Base-by-base conservation (phyloP, 1,140 invertebrate genomes). In the Ceratina calcarata region DNA sequence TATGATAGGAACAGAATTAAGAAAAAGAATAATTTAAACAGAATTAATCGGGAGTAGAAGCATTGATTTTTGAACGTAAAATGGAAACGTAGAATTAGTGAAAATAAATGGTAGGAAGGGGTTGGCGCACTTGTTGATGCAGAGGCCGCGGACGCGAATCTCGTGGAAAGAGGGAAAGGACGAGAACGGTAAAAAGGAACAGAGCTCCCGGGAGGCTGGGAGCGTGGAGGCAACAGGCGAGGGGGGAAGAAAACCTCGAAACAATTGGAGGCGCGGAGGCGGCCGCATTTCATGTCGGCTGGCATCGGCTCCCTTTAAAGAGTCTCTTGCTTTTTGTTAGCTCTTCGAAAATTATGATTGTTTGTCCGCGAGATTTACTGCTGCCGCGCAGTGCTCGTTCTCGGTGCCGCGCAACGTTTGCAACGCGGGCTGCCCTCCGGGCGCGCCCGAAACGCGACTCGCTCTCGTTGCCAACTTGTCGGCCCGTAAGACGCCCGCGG, bases 331-430 rank as follows among this genome's bases (percentile, higher is more conserved):
- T 89, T 91, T 91, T 92, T 90, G 90, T 92, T 91, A 87, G 88
- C 89, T 92, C 89, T 89, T 90, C 89, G 90, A 89, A 91, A 91
- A 92, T 93, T 92, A 93, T 92, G 91, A 92, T 92, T 93, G 90
- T 93, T 93, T 92, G 92, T 92, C 89, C 89, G 87, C 81, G 86
- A 90, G 89, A 92, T 92, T 92, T 92, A 92, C 91, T 89, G 87
- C 90, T 77, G 62, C 75, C 24, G 78, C 81, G 77, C 51, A 1
- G 1, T 22, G 18, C 57, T n/a, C 81, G 82, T 82, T 80, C 82
- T 78, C 80, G 71, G 74, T 45, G 76, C 83, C 58, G 66, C 65
- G 68, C 66, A 74, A 68, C 53, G 80, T 78, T 45, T 45, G 37
- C 37, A 64, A 22, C 58, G 16, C 51, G 61, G 49, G 62, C 68